Evolutionary conservation across 2,888 invertebrate species (phyloP), one percentile per base, ranked within the genome.

Genomic region (Unio pictorum): DNA sequence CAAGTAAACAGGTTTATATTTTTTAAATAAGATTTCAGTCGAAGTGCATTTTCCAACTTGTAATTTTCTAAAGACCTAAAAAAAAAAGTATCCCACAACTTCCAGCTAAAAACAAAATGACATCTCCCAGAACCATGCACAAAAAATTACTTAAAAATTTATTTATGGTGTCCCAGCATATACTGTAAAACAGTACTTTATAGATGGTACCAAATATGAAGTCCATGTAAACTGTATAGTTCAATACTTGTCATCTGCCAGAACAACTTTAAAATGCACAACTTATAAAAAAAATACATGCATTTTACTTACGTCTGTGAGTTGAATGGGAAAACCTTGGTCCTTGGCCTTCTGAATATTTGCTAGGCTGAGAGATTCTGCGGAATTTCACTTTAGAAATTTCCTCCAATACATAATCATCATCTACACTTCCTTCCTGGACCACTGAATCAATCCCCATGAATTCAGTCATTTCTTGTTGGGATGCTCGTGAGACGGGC

Each of bases 331-430:
- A 26, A 26, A 28, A 45, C 7, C 54, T 34, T 17, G 63, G 55
- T 63, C 63, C 45, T 45, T 45, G 2, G 15, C 45, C 45, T 11
- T 45, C 26, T 6, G 55, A 63, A 18, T 54, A 23, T 63, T 63
- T 55, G 20, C 28, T 57, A 56, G 66, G 74, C 63, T 67, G 75
- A 20, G 81, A 75, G 20, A 81, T 66, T 58, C 78, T 57, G 58
- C 75, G 71, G 70, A 81, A 80, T 45, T 74, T 71, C 15, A 80
- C 73, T 63, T 81, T 81, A 4, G 81, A 78, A 23, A 81, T 66
- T 66, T 77, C 78, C 54, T 81, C 81, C 17, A 79, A 77, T 54
- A 72, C 75, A 71, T 71, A 74, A n/a, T 81, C 80, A 23, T 81
- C 80, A 26, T 72, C 73, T 18, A 66, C 70, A 60, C 74, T 70